Evolutionary conservation across 1,140 invertebrate genomes (phyloP).

Genomic region (Neodiprion lecontei): DNA sequence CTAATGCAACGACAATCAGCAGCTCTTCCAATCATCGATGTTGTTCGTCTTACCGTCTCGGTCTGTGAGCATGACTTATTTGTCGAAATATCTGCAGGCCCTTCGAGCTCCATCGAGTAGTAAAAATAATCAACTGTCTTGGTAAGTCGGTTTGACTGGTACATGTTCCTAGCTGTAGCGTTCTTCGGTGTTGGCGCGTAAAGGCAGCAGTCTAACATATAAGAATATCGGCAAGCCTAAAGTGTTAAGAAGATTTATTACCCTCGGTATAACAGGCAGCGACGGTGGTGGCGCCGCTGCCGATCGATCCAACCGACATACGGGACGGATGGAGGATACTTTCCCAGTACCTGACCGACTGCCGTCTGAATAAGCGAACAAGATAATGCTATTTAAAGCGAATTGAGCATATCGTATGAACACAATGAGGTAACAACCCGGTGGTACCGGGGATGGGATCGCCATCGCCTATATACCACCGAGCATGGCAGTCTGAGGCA

Average conservation of each 20-base stretch:
- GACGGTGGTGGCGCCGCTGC: not conserved
- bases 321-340: conserved; percentile 13
- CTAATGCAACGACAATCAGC: no score
- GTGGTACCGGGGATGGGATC: not conserved
- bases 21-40: no score
- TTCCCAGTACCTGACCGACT: not conserved
- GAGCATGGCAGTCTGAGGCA: not conserved
- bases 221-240: conserved; percentile 24
- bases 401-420: conserved; percentile 39
- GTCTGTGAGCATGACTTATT: no score
- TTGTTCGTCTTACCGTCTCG: no score
- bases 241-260: conserved; percentile 51
- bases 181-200: not conserved
- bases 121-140: not conserved
- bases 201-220: no score
- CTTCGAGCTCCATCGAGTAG: not conserved
- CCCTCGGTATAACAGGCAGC: not conserved
- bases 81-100: no score
- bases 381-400: conserved; percentile 28
- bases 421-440: conserved; percentile 45
- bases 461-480: no score
- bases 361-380: conserved; percentile 10
- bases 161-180: not conserved
- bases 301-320: conserved; percentile 10
- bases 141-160: not conserved